Evolutionary conservation across 2,113 vertebrate species (phyloP).

Genomic region (Brachyistius frenatus): DNA sequence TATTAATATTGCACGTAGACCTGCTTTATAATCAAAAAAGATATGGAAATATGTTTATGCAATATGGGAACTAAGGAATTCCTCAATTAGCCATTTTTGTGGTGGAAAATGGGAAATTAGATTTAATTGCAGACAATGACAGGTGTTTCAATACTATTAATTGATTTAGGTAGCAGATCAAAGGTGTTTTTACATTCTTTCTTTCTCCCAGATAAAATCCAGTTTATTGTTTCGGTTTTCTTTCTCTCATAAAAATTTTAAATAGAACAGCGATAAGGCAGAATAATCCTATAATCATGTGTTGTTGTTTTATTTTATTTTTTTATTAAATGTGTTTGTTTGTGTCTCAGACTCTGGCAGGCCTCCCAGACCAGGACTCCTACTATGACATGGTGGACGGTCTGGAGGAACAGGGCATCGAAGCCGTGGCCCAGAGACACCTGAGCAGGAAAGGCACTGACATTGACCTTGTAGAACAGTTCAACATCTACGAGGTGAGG

Average conservation of each 20-base stretch:
- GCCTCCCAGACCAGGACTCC: conserved; percentile 95
- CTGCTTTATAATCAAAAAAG: too few relatives aligned
- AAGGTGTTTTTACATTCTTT: neutral
- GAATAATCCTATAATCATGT: neutral
- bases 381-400: conserved; percentile 97
- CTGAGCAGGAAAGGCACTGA: conserved; percentile 94
- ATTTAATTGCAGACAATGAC: too few relatives aligned
- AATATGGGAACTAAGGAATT: too few relatives aligned
- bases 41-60: too few relatives aligned
- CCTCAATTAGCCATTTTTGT: too few relatives aligned
- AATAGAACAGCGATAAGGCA: neutral
- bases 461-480: conserved; percentile 94
- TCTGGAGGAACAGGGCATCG: conserved; percentile 95
- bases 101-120: too few relatives aligned
- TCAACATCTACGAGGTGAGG: conserved; percentile 97
- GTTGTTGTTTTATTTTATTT: neutral
- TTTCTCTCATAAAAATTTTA: neutral
- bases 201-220: neutral
- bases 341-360: conserved; percentile 88
- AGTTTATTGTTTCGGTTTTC: neutral
- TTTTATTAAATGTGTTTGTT: neutral
- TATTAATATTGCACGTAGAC: too few relatives aligned
- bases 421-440: conserved; percentile 90
- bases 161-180: too few relatives aligned
- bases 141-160: too few relatives aligned